Evolutionary conservation across 1,140 invertebrate species (phyloP).

Genomic region (Lordiphosa mommai): DNA sequence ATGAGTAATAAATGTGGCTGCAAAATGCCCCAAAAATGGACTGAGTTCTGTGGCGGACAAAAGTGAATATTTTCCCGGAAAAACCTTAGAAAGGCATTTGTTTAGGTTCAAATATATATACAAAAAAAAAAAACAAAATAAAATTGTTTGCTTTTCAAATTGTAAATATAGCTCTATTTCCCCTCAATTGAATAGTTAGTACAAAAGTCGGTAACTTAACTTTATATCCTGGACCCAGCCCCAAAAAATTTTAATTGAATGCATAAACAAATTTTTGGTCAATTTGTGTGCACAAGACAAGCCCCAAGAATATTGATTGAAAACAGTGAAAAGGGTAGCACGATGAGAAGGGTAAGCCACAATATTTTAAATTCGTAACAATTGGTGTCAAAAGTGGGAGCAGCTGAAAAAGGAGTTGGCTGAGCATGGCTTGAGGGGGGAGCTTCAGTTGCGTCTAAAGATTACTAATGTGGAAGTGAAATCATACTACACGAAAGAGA

Average conservation of each 20-base stretch:
- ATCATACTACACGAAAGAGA: too few relatives aligned
- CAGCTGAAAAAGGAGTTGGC: too few relatives aligned
- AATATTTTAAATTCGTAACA: too few relatives aligned
- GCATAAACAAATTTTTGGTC: slow-evolving; percentile 17
- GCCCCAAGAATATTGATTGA: slow-evolving; percentile 14
- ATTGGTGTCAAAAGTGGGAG: too few relatives aligned
- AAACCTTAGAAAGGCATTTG: slow-evolving; percentile 49
- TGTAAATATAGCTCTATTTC: slow-evolving; percentile 36
- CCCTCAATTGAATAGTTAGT: slow-evolving; percentile 4
- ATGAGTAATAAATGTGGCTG: slow-evolving; percentile 69
- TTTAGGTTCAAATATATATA: slow-evolving; percentile 32
- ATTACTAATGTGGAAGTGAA: too few relatives aligned
- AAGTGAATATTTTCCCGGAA: slow-evolving; percentile 22
- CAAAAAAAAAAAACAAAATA: slow-evolving; percentile 7
- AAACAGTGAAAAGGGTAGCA: not conserved
- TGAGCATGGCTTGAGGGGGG: too few relatives aligned
- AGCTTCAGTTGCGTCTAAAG: too few relatives aligned
- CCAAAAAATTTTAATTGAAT: slow-evolving; percentile 10
- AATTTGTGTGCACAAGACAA: slow-evolving; percentile 6
- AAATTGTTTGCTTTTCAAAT: slow-evolving; percentile 20
- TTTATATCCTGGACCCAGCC: not conserved
- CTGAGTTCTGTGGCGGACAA: not conserved
- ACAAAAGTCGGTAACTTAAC: not conserved
- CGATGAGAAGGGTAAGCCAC: not conserved
- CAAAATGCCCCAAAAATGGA: slow-evolving; percentile 20